Conservation (phyloP, 2,888 invertebrate genomes). For the Pollenia griseotomentosa region DNA sequence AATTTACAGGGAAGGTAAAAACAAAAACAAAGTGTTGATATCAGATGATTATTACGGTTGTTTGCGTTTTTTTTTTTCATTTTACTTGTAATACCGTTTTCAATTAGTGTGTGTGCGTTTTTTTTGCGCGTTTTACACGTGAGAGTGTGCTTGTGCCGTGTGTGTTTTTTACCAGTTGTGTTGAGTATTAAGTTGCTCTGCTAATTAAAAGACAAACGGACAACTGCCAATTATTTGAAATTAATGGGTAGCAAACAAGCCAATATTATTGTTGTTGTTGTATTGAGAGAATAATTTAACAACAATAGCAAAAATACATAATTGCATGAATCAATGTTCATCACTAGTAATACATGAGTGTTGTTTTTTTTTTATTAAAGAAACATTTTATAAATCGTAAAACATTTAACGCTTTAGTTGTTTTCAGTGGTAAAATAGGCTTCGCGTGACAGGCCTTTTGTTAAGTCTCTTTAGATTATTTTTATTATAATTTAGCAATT, state of each 20-base stretch:
- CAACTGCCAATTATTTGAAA: slow-evolving; percentile 64
- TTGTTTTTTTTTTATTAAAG: too few relatives aligned
- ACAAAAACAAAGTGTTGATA: slow-evolving; percentile 17
- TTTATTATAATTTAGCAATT: too few relatives aligned
- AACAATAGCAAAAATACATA: not conserved
- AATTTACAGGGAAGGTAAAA: not conserved
- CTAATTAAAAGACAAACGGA: slow-evolving; percentile 56
- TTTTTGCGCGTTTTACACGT: not conserved
- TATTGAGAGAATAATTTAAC: not conserved
- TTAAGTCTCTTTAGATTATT: too few relatives aligned
- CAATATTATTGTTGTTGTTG: not conserved
- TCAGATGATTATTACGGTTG: slow-evolving; percentile 17
- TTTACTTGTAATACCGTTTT: not conserved
- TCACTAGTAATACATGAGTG: not conserved
- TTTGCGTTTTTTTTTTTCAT: slow-evolving; percentile 8
- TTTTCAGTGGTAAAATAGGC: too few relatives aligned
- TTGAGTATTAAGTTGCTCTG: slow-evolving; percentile 39
- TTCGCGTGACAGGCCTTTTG: too few relatives aligned
- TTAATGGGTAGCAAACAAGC: slow-evolving; percentile 44
- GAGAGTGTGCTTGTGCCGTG: not conserved
- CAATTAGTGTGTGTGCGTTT: not conserved
- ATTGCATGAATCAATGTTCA: not conserved
- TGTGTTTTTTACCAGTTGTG: not conserved
- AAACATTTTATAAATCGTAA: too few relatives aligned
- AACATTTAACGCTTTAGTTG: too few relatives aligned